These are phyloP conservation scores for Micromesistius poutassou DNA, from an alignment of 2,797 vertebrate genomes.

Conservation along the genomic window DNA sequence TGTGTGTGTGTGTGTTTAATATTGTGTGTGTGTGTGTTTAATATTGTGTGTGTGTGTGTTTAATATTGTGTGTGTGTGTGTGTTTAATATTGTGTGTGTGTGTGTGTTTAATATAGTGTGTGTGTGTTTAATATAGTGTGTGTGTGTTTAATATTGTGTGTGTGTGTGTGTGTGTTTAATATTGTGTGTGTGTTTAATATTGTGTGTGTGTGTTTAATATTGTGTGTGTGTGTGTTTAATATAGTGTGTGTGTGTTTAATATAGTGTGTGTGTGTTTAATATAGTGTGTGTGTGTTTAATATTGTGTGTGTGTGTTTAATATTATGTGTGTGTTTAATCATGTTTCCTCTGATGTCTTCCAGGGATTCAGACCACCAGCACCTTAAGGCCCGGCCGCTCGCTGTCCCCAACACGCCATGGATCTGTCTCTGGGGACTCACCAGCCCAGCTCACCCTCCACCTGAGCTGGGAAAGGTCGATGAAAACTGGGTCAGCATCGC, in stretches of 20 bases:
- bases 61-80: background rate
- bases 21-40: background rate
- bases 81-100: background rate
- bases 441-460: background rate
- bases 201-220: background rate
- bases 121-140: background rate
- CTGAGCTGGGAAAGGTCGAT: background rate
- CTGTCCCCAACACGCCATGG: slow-evolving; percentile 31
- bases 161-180: background rate
- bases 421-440: background rate
- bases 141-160: background rate
- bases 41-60: background rate
- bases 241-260: background rate
- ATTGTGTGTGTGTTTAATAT: background rate
- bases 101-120: background rate
- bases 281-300: too few relatives aligned
- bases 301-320: background rate
- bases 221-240: background rate
- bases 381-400: slow-evolving; percentile 44
- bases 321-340: background rate
- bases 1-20: background rate
- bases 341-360: slow-evolving; percentile 2
- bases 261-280: background rate
- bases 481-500: background rate
- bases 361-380: slow-evolving; percentile 74